Base-by-base conservation (phyloP, 2,113 vertebrate genomes). In the Clarias magur region DNA sequence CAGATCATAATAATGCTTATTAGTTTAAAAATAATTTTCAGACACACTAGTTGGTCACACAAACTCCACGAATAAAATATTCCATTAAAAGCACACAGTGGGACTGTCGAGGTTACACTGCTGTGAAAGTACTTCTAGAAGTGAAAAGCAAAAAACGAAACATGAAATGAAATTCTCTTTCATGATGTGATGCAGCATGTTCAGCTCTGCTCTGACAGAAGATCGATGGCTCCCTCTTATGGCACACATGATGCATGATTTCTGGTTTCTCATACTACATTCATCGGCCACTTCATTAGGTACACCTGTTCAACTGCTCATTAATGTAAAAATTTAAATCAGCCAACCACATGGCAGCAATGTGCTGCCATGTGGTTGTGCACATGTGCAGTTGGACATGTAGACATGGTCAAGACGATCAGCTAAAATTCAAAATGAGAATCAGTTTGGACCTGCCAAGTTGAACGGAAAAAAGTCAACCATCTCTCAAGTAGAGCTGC, bases 221-320 rank as follows among this genome's bases (percentile, higher is more conserved):
- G 75, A 83, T 88, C 87, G 90, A 79, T 87, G 62, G 65, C 70
- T 91, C 93, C 93, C 92, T 86, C 93, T 6, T 63, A 75, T 93
- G 94, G 91, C 13, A 59, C 59, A 80, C 34, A 62, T 62, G 57
- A 30, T 42, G 17, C 12, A 21, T 62, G 57, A 62, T 25, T 25
- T 42, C 11, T 56, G 3, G 27, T 17, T 79, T 27, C 21, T 62
- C 57, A 38, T 10, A 21, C 56, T 21, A 59, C 48, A 8, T 5
- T 48, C 48, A 48, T 5, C 48, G 48, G 7, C 48, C 48, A 48
- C 48, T 48, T 8, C 48, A 48, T 48, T 48, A 48, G 7, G 48
- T 48, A 48, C 48, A 8, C 48, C 48, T 48, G 6, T 48, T 48
- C 48, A 48, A 48, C 48, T 48, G 48, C 7, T 48, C 48, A 48